Evolutionary conservation across 2,113 vertebrate species (phyloP).

Genomic region (Stigmatopora argus): DNA sequence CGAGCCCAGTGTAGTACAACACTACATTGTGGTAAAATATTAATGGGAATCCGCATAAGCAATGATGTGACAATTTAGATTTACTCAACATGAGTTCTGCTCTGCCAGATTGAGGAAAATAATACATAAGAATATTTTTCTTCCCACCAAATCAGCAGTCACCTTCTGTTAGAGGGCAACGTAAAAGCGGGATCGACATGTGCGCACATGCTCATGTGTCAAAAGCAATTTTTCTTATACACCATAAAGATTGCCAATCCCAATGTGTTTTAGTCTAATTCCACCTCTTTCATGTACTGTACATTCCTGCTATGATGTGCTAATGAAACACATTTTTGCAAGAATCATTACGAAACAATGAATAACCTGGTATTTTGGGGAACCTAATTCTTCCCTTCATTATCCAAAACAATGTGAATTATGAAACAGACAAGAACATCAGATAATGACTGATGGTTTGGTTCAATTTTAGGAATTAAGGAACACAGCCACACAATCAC

Average conservation of each 20-base stretch:
- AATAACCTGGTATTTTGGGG: conserved; percentile 21
- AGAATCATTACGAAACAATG: neutral
- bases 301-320: conserved; percentile 27
- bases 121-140: neutral
- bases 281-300: conserved; percentile 32
- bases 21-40: conserved; percentile 13
- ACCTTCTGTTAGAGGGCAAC: neutral
- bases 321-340: conserved; percentile 57
- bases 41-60: conserved; percentile 9
- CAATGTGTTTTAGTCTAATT: conserved; percentile 34
- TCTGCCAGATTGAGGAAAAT: neutral
- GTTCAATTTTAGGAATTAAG: conserved; percentile 3
- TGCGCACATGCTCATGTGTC: neutral
- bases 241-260: conserved; percentile 37
- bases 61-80: neutral
- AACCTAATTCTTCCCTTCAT: conserved; percentile 69
- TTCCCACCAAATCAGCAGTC: neutral
- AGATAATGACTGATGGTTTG: conserved; percentile 1
- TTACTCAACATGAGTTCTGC: neutral
- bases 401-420: conserved; percentile 51
- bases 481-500: neutral
- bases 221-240: neutral
- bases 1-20: neutral
- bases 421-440: neutral
- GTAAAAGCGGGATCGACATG: neutral